Conservation (phyloP, 1,140 invertebrate species). For the Drosophila tropicalis region DNA sequence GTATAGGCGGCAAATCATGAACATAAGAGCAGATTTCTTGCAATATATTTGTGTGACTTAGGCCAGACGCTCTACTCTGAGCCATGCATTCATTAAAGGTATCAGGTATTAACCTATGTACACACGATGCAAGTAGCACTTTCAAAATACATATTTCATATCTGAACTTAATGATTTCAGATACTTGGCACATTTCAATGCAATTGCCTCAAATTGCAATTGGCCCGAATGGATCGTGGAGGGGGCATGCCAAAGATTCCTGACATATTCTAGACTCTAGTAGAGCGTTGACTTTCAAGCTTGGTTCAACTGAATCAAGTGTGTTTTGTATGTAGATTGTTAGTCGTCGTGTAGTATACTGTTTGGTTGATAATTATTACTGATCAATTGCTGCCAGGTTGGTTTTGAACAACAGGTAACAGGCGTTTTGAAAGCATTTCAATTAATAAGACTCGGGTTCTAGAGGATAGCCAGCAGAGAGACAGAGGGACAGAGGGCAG, state of each 20-base stretch:
- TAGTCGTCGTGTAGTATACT: too few species aligned
- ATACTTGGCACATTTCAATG: conserved; percentile 40
- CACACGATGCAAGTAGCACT: conserved; percentile 1
- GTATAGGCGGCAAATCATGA: neutral
- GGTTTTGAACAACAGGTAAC: neutral
- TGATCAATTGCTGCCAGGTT: conserved; percentile 58
- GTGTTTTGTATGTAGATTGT: too few species aligned
- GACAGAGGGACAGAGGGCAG: neutral
- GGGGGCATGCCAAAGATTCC: conserved; percentile 30
- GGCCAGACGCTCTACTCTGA: neutral
- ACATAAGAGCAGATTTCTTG: neutral
- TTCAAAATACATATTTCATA: conserved; percentile 7
- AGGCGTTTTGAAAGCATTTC: conserved; percentile 42
- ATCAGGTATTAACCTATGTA: neutral
- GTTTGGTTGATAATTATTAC: conserved; percentile 56
- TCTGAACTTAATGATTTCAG: neutral
- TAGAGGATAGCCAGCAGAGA: neutral
- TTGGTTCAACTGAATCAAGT: conserved; percentile 6
- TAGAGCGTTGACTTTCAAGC: conserved; percentile 2
- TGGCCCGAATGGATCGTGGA: conserved; percentile 19
- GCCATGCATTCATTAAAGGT: conserved; percentile 3
- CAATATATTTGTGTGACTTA: neutral
- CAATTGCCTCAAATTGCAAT: conserved; percentile 29
- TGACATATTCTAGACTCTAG: conserved; percentile 17
- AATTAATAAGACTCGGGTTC: conserved; percentile 35